Evolutionary conservation across 1,140 invertebrate genomes (phyloP).

Genomic region (Teleopsis dalmanni): DNA sequence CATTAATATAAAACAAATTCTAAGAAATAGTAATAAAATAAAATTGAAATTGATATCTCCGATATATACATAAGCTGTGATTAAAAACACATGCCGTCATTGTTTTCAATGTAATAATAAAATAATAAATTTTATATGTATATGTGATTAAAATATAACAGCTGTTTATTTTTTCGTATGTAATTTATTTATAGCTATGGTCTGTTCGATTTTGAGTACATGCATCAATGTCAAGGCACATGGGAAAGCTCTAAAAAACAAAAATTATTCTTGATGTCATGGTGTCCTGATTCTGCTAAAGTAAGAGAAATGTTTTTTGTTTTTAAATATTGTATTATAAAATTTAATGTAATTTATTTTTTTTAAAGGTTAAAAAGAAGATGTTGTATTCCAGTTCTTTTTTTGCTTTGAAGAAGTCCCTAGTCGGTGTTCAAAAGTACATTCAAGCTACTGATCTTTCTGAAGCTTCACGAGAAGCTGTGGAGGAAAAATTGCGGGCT

Average conservation of each 20-base stretch:
- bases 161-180: too few relatives aligned
- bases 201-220: conserved; percentile 91
- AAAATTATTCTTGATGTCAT: conserved; percentile 92
- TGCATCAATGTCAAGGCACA: conserved; percentile 89
- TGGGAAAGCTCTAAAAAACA: conserved; percentile 91
- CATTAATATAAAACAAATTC: too few relatives aligned
- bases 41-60: too few relatives aligned
- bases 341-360: not conserved
- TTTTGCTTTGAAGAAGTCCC: conserved; percentile 89
- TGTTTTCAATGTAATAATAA: too few relatives aligned
- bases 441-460: conserved; percentile 91
- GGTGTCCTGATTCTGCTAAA: conserved; percentile 94
- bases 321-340: not conserved
- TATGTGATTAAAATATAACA: not conserved
- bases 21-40: too few relatives aligned
- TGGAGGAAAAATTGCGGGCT: conserved; percentile 85
- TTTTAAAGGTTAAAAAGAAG: conserved; percentile 82
- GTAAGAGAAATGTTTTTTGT: conserved; percentile 16
- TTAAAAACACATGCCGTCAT: too few relatives aligned
- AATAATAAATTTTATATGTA: not conserved
- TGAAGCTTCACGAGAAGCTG: conserved; percentile 82
- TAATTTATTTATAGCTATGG: conserved; percentile 59
- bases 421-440: conserved; percentile 93
- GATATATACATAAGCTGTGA: too few relatives aligned
- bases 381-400: conserved; percentile 98